Percentiles rank a stretch among this genome's conserved stretches.
phyloP scores from a whole-genome alignment of 2,797 vertebrate species.

The Thamnophis elegans region DNA sequence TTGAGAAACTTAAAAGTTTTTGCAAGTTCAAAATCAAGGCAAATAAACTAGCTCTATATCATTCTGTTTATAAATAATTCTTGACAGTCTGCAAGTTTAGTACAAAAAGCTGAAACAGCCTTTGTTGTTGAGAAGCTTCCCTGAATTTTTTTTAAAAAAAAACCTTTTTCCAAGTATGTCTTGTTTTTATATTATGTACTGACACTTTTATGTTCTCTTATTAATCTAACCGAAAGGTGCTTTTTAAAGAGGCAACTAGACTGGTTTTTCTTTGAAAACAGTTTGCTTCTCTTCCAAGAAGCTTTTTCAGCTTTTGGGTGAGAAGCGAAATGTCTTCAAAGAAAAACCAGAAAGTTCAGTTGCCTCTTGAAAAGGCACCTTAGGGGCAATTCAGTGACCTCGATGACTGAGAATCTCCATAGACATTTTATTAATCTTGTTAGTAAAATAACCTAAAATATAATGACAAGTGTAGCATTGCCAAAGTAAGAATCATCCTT shows the following conservation, averaged over 20 bases:
- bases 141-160: background rate
- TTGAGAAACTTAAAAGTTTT: slow-evolving; percentile 10
- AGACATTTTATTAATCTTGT: too few relatives aligned
- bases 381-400: too few relatives aligned
- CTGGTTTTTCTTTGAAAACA: too few relatives aligned
- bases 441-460: background rate
- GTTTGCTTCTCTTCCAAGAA: too few relatives aligned
- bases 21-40: slow-evolving; percentile 10
- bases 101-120: background rate
- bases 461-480: background rate
- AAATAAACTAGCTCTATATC: background rate
- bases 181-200: slow-evolving; percentile 1
- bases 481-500: background rate
- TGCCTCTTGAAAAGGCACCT: too few relatives aligned
- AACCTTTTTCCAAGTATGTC: background rate
- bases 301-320: too few relatives aligned
- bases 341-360: too few relatives aligned
- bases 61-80: background rate
- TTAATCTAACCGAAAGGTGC: background rate
- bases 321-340: too few relatives aligned
- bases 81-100: slow-evolving; percentile 2
- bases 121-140: background rate
- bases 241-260: too few relatives aligned
- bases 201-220: background rate
- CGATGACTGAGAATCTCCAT: too few relatives aligned